Percentiles rank a stretch among this genome's conserved stretches.
Conservation (phyloP, 37 sponge, comb jelly and placozoan genomes). For the Agelas oroides region DNA sequence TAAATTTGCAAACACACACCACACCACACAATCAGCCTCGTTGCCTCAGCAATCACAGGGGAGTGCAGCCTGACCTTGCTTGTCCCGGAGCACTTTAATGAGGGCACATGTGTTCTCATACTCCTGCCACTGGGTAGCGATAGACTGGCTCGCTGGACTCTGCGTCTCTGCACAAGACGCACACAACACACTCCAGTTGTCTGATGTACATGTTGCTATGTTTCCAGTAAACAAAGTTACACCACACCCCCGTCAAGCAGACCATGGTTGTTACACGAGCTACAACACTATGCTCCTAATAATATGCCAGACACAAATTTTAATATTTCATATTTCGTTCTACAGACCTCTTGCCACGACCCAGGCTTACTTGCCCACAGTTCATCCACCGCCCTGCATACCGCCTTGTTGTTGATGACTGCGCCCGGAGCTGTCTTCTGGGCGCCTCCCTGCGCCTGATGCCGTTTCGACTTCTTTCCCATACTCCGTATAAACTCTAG, state of each 20-base stretch:
- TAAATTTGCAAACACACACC: neutral
- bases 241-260: no score
- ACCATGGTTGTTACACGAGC: no score
- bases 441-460: neutral
- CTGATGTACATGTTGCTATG: neutral
- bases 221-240: no score
- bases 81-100: constrained; percentile 19
- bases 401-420: constrained; percentile 41
- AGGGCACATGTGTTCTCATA: constrained; percentile 14
- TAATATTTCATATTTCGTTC: no score
- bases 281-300: no score
- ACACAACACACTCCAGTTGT: no score
- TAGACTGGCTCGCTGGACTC: neutral
- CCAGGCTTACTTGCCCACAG: constrained; percentile 60
- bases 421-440: neutral
- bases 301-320: no score
- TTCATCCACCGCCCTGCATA: constrained; percentile 46
- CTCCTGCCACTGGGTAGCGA: constrained; percentile 36
- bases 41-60: no score
- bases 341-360: no score
- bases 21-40: no score
- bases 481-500: neutral
- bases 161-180: constrained; percentile 31
- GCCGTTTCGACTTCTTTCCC: constrained; percentile 54
- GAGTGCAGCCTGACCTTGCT: constrained; percentile 24